Percentiles rank a stretch among this genome's conserved stretches.
These are phyloP conservation scores for Lerema accius DNA, from an alignment of 1,140 invertebrate genomes.

Conservation along the genomic window DNA sequence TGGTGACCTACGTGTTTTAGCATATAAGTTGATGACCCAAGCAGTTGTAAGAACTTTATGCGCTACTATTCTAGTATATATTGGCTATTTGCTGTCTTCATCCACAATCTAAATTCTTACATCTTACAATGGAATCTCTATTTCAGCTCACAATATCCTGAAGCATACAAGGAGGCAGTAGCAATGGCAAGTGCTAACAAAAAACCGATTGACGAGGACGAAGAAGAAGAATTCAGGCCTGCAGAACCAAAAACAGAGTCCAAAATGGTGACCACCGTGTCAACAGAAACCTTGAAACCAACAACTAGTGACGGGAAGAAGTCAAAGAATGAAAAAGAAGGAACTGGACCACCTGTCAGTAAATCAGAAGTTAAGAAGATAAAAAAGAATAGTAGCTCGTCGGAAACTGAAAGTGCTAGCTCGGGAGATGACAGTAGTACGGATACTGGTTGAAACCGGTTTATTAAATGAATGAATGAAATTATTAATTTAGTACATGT, in stretches of 20 bases:
- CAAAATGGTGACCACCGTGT: conserved; percentile 79
- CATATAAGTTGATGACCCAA: no score
- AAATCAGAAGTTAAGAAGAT: conserved; percentile 43
- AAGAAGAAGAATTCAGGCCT: conserved; percentile 61
- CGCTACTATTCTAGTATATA: no score
- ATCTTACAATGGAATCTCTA: background rate
- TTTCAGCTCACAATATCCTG: conserved; percentile 90
- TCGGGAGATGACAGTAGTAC: conserved; percentile 73
- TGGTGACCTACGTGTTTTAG: no score
- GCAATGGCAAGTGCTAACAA: conserved; percentile 84
- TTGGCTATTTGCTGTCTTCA: no score
- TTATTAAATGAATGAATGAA: no score
- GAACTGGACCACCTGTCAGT: conserved; percentile 18
- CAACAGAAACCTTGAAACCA: conserved; percentile 79
- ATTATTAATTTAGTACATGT: no score
- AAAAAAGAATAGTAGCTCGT: conserved; percentile 66
- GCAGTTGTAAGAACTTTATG: no score
- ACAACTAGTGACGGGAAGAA: conserved; percentile 60
- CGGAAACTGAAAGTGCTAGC: conserved; percentile 73
- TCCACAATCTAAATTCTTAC: no score
- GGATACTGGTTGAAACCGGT: conserved; percentile 70
- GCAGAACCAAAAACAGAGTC: conserved; percentile 56
- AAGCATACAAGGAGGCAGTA: conserved; percentile 89
- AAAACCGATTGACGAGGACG: conserved; percentile 82
- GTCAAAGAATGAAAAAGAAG: conserved; percentile 52